phyloP scores from a whole-genome alignment of 2,888 invertebrate genomes.

The Leucophenga maculata region DNA sequence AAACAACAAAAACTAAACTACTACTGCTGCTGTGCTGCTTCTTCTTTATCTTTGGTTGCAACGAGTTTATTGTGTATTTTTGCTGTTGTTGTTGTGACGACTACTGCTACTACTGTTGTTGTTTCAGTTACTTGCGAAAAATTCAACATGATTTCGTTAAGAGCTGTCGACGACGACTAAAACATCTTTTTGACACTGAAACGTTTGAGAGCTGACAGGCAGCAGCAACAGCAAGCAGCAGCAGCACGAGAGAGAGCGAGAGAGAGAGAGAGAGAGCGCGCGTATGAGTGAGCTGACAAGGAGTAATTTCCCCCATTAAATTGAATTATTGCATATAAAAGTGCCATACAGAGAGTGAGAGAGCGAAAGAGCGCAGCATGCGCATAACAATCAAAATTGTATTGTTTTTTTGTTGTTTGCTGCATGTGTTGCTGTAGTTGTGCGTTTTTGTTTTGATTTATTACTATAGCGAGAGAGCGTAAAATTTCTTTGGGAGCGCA shows the following conservation, averaged over 20 bases:
- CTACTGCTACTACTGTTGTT: constrained; percentile 24
- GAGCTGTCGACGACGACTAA: constrained; percentile 72
- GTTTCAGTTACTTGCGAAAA: constrained; percentile 53
- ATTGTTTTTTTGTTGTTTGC: background rate
- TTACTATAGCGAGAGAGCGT: constrained; percentile 38
- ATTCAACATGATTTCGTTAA: constrained; percentile 68
- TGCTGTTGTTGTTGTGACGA: background rate
- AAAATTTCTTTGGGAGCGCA: background rate
- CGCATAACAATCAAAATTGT: too few species aligned
- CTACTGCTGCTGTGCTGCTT: constrained; percentile 11
- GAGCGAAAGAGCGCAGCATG: constrained; percentile 26
- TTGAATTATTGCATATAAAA: constrained; percentile 41
- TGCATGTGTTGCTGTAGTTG: constrained; percentile 1
- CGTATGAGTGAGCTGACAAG: constrained; percentile 43
- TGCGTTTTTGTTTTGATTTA: constrained; percentile 25
- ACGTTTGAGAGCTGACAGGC: constrained; percentile 69
- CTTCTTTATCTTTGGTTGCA: constrained; percentile 23
- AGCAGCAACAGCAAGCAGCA: constrained; percentile 33
- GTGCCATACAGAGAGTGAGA: too few species aligned
- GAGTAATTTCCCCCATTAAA: constrained; percentile 58
- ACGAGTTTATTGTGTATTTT: constrained; percentile 1
- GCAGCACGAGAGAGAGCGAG: constrained; percentile 48
- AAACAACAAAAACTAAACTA: constrained; percentile 13
- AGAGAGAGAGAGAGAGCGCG: constrained; percentile 41
- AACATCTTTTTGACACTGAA: constrained; percentile 73